Percentiles rank a stretch among this genome's conserved stretches.
Conservation (phyloP, 1,140 invertebrate species). For the Bilobella aurantiaca region DNA sequence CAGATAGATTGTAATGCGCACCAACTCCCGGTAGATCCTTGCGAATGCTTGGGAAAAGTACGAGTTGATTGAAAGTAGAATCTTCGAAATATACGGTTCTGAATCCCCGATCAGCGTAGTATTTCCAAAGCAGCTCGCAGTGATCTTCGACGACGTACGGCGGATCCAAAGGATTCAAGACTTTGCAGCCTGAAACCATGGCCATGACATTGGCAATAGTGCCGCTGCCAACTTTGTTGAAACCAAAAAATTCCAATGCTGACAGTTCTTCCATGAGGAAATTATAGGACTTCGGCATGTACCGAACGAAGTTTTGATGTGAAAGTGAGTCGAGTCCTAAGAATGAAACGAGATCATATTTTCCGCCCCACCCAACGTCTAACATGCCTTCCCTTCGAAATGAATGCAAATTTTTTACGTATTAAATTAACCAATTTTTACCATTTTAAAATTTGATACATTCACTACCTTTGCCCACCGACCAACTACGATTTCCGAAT, state of each 20-base stretch:
- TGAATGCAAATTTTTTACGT: too few species aligned
- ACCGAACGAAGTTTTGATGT: conserved; percentile 46
- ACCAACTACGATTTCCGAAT: too few species aligned
- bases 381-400: too few species aligned
- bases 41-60: background rate
- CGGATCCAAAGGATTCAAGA: conserved; percentile 39
- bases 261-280: conserved; percentile 40
- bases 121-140: background rate
- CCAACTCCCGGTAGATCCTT: background rate
- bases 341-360: conserved; percentile 39
- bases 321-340: conserved; percentile 50
- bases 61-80: background rate
- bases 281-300: conserved; percentile 43
- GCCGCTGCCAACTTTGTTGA: conserved; percentile 37
- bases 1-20: background rate
- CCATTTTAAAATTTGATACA: too few species aligned
- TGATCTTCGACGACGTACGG: conserved; percentile 27
- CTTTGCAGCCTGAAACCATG: conserved; percentile 33
- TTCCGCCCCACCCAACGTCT: too few species aligned
- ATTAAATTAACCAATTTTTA: too few species aligned
- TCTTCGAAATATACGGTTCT: background rate
- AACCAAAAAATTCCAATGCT: conserved; percentile 41
- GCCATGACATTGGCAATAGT: conserved; percentile 40
- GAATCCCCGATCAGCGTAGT: background rate
- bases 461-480: too few species aligned